Percentiles rank a stretch among this genome's conserved stretches.
phyloP scores from a whole-genome alignment of 2,797 vertebrate genomes.

The Acipenser transmontanus region DNA sequence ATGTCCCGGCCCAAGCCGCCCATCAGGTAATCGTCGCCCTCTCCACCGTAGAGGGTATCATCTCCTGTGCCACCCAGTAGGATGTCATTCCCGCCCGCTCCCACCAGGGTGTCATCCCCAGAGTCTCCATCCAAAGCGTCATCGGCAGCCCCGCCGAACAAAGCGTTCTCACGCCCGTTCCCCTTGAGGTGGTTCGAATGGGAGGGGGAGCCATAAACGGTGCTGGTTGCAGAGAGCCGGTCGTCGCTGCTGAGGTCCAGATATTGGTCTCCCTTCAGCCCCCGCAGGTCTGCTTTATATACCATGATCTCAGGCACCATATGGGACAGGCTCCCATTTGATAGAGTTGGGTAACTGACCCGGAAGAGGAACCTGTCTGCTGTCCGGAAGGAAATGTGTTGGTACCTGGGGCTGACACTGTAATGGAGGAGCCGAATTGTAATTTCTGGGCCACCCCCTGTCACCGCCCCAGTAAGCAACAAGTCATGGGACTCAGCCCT shows the following conservation, averaged over 20 bases:
- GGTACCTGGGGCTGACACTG: constrained; percentile 5
- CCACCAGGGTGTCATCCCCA: constrained; percentile 39
- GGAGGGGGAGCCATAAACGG: constrained; percentile 33
- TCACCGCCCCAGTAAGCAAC: constrained; percentile 11
- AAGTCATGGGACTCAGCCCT: constrained; percentile 12
- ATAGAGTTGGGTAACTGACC: constrained; percentile 13
- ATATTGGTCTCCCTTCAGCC: constrained; percentile 24
- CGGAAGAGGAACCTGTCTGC: constrained; percentile 33
- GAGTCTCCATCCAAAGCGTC: constrained; percentile 34
- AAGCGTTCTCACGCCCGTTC: constrained; percentile 29
- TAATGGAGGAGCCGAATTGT: constrained; percentile 20
- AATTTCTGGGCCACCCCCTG: constrained; percentile 11
- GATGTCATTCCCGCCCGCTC: constrained; percentile 37
- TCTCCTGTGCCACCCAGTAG: constrained; percentile 36
- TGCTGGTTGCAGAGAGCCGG: constrained; percentile 35
- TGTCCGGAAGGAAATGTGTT: constrained; percentile 31
- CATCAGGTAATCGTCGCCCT: constrained; percentile 40
- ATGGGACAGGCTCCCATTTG: background rate
- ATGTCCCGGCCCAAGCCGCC: constrained; percentile 34
- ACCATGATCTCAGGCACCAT: constrained; percentile 16
- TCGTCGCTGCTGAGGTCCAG: constrained; percentile 30
- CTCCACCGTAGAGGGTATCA: constrained; percentile 42
- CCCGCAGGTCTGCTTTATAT: constrained; percentile 37
- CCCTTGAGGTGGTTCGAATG: constrained; percentile 33
- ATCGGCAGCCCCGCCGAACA: constrained; percentile 35